These are phyloP conservation scores for Papilio aristodemus DNA, from an alignment of 1,140 invertebrate genomes.

Conservation along the genomic window DNA sequence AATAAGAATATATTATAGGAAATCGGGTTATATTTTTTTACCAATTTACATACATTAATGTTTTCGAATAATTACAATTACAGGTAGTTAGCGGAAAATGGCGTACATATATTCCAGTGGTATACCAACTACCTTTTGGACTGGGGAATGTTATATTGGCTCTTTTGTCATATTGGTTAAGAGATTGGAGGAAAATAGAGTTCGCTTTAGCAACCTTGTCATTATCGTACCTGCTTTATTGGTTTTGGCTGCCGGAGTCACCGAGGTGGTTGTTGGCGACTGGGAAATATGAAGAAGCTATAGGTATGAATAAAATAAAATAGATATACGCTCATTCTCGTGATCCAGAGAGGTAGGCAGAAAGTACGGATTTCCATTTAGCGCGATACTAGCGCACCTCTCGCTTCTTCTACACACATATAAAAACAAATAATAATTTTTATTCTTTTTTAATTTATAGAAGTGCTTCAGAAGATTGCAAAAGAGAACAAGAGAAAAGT, in stretches of 20 bases:
- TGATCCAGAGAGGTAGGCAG: too few relatives aligned
- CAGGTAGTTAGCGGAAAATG: constrained; percentile 81
- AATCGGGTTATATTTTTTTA: too few relatives aligned
- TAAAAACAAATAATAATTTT: too few relatives aligned
- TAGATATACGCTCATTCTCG: too few relatives aligned
- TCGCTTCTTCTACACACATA: too few relatives aligned
- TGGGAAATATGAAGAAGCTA: constrained; percentile 81
- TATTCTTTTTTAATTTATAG: constrained; percentile 26
- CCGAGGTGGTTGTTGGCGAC: constrained; percentile 82
- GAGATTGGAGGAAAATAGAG: constrained; percentile 87
- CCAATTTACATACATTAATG: too few relatives aligned
- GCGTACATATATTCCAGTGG: constrained; percentile 83
- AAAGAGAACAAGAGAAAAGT: constrained; percentile 31
- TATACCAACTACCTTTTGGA: constrained; percentile 86
- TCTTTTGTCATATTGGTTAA: constrained; percentile 82
- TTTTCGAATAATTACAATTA: constrained; percentile 31
- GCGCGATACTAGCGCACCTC: too few relatives aligned
- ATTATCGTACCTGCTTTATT: constrained; percentile 84
- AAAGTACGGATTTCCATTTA: too few relatives aligned
- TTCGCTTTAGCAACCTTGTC: constrained; percentile 86
- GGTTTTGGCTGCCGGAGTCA: constrained; percentile 88
- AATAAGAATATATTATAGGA: too few relatives aligned
- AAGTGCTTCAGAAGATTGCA: constrained; percentile 32
- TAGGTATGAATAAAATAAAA: constrained; percentile 82
- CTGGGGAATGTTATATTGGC: constrained; percentile 83